Percentiles rank a stretch among this genome's conserved stretches.
These are phyloP conservation scores for Telenomus remus DNA, from an alignment of 1,140 invertebrate genomes.

Conservation along the genomic window DNA sequence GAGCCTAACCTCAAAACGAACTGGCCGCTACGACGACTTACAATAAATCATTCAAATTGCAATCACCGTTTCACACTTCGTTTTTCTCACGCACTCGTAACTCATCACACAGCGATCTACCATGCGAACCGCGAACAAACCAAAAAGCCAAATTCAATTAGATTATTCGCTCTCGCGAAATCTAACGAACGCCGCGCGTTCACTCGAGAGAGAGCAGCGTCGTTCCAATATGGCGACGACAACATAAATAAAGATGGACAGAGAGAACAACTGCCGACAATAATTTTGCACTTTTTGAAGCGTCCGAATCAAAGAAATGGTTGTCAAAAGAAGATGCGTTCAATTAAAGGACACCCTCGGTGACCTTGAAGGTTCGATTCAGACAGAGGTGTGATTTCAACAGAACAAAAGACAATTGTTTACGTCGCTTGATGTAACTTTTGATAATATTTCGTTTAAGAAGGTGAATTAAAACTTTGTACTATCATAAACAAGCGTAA, in stretches of 20 bases:
- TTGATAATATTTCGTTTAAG: too few relatives aligned
- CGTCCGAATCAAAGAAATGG: constrained; percentile 2
- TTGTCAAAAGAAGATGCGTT: background rate
- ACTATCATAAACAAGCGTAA: too few relatives aligned
- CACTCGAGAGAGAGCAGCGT: constrained; percentile 25
- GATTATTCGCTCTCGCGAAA: constrained; percentile 25
- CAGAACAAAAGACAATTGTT: too few relatives aligned
- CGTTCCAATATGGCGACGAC: constrained; percentile 58
- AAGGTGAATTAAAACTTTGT: too few relatives aligned
- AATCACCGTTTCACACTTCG: constrained; percentile 4
- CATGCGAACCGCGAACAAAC: background rate
- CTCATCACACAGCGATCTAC: constrained; percentile 15
- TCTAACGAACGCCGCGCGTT: constrained; percentile 60
- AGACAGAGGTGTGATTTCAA: too few relatives aligned
- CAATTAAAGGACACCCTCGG: too few relatives aligned
- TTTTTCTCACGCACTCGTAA: constrained; percentile 4
- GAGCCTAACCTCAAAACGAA: constrained; percentile 40
- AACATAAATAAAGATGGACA: constrained; percentile 42
- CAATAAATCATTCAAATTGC: constrained; percentile 2
- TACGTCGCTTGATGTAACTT: too few relatives aligned
- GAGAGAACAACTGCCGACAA: too few relatives aligned
- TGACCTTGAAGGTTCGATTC: too few relatives aligned
- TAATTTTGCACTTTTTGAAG: constrained; percentile 17
- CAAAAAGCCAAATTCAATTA: constrained; percentile 26
- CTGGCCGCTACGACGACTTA: constrained; percentile 2